Evolutionary conservation across 2,113 vertebrate genomes (phyloP).

Genomic region (Ardeotis arabs): DNA sequence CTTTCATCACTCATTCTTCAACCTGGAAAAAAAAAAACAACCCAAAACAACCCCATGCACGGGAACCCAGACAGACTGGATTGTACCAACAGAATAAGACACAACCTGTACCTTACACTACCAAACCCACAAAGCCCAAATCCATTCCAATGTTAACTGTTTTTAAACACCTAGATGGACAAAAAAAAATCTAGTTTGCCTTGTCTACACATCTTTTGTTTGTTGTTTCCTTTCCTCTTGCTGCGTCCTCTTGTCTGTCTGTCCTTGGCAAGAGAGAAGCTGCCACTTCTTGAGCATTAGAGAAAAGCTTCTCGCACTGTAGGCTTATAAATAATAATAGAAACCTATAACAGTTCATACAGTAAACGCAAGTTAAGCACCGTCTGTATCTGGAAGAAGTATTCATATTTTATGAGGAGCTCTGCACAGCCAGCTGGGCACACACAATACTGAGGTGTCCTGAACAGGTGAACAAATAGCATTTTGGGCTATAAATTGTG

Average conservation of each 20-base stretch:
- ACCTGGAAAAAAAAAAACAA: not conserved
- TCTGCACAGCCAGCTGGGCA: conserved; percentile 2
- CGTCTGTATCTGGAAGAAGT: not conserved
- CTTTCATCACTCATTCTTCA: not conserved
- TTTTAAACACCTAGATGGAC: not conserved
- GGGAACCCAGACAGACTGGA: not conserved
- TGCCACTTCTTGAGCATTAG: not conserved
- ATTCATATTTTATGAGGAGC: conserved; percentile 54
- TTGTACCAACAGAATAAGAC: not conserved
- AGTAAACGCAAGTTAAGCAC: conserved; percentile 24
- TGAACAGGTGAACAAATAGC: not conserved
- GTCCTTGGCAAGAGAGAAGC: not conserved
- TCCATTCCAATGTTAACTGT: not conserved
- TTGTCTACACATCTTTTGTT: not conserved
- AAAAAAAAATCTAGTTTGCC: not conserved
- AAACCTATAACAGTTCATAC: conserved; percentile 20
- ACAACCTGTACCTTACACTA: not conserved
- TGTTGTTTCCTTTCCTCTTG: not conserved
- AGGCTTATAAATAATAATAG: conserved; percentile 60
- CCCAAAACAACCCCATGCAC: rapidly evolving
- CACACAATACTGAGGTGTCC: not conserved
- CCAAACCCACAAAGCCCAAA: not conserved
- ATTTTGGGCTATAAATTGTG: not conserved
- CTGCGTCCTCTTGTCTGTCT: not conserved
- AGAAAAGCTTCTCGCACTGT: not conserved